These are phyloP conservation scores for Gobio gobio DNA, from an alignment of 2,113 vertebrate species.

Conservation along the genomic window DNA sequence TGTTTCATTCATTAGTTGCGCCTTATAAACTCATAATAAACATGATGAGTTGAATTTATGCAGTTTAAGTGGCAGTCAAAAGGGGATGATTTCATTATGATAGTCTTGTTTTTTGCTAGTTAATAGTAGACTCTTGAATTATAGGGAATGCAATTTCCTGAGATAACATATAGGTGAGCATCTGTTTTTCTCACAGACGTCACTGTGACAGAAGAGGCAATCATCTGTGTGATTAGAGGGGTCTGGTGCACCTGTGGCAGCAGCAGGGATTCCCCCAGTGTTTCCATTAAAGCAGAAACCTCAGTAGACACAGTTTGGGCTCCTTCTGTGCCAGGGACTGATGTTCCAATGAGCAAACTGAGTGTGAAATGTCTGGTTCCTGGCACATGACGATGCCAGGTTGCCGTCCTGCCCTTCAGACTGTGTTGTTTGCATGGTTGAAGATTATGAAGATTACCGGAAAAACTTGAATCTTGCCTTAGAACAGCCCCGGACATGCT, in stretches of 20 bases:
- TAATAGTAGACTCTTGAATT: constrained; percentile 16
- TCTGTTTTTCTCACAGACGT: constrained; percentile 30
- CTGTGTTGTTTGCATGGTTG: constrained; percentile 32
- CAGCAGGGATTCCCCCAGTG: constrained; percentile 27
- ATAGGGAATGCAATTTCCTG: not conserved
- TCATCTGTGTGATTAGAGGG: constrained; percentile 38
- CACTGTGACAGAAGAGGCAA: constrained; percentile 21
- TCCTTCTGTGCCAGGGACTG: constrained; percentile 16
- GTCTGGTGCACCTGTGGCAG: constrained; percentile 33
- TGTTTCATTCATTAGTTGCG: not conserved
- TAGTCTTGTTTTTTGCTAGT: not conserved
- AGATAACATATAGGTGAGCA: constrained; percentile 17
- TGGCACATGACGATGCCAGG: not conserved
- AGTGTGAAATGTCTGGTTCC: not conserved
- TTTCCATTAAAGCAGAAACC: constrained; percentile 25
- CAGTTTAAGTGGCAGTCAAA: not conserved
- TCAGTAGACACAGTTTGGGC: constrained; percentile 12
- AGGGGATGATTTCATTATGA: not conserved
- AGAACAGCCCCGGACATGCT: not conserved
- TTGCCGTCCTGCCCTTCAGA: not conserved
- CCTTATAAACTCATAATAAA: not conserved
- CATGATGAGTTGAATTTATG: not conserved
- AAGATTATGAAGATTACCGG: constrained; percentile 14
- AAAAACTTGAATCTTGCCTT: not conserved
- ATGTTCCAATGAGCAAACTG: constrained; percentile 20